Base-by-base conservation (phyloP, 2,888 invertebrate genomes). In the Microplitis deprimator region DNA sequence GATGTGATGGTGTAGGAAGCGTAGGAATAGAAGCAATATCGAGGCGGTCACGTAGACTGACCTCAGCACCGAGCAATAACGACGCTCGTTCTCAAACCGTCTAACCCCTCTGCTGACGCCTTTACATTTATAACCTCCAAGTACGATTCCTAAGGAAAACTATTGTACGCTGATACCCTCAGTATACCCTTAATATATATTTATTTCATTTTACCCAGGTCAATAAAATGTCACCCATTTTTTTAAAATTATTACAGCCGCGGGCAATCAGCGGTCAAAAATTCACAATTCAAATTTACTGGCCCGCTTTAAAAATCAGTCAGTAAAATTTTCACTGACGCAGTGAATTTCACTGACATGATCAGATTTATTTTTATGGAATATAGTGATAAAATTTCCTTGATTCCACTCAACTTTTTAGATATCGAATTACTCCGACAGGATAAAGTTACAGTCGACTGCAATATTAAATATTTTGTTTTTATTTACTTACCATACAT, bases 401-500 rank as follows among this genome's bases (percentile, higher is more conserved):
- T 29, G 29, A 29, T 29, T 29, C 29, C 29, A 29, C 29, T 29
- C 3, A 3, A 29, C 29, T 29, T 29, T 29, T 29, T 29, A 3
- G 29, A 2, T 3, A 29, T 29, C 29, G 29, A 29, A 29, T 29
- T 29, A 29, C 29, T 29, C 1, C 29, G 29, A 4, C 29, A 29
- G 29, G 29, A 4, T 29, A 29, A 29, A 29, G 29, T 29, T 29
- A 29, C 29, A 29, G 29, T 29, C 2, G 29, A 29, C 29, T 29
- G 29, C 2, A 29, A 29, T 4, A 29, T 29, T 29, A 29, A 29
- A 29, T 29, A 29, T 29, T 29, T 38, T 65, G 20, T 38, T 29
- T 29, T 62, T 62, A 17, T 29, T 65, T 89, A 96, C 98, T 96
- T 93, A 99, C 99, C 99, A 93, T 99, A 99, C 99, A 99, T 99